phyloP scores from a whole-genome alignment of 2,113 vertebrate species.

The Sclerurus mexicanus region DNA sequence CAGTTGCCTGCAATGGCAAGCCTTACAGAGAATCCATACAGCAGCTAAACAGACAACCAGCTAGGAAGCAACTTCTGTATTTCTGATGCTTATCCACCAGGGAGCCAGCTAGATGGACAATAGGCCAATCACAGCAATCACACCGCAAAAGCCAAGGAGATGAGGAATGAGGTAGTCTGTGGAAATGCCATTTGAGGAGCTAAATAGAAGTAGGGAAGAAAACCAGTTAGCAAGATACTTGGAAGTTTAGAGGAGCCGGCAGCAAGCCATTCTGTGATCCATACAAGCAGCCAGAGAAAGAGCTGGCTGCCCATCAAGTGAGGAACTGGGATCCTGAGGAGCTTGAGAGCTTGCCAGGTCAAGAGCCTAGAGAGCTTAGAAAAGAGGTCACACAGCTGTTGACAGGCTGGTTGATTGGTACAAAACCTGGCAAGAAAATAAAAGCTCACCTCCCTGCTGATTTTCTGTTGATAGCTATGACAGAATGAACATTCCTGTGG shows the following conservation, averaged over 20 bases:
- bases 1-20: background rate
- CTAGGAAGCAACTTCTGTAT: background rate
- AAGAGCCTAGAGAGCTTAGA: background rate
- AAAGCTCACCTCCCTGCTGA: background rate
- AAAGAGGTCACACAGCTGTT: slow-evolving; percentile 1
- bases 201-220: background rate
- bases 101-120: background rate
- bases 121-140: background rate
- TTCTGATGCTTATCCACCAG: background rate
- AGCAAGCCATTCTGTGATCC: background rate
- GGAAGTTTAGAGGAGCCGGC: background rate
- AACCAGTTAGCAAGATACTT: background rate
- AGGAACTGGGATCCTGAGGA: background rate
- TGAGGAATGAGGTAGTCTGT: background rate
- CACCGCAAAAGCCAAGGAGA: background rate
- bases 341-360: background rate
- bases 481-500: slow-evolving; percentile 25
- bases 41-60: background rate
- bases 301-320: background rate
- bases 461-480: slow-evolving; percentile 28
- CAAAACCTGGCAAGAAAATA: slow-evolving; percentile 22
- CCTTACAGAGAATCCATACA: background rate
- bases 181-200: background rate
- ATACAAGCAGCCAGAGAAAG: background rate
- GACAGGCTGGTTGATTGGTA: slow-evolving; percentile 19